Evolutionary conservation across 2,797 vertebrate genomes (phyloP).

Genomic region (Corythornis leucogaster): DNA sequence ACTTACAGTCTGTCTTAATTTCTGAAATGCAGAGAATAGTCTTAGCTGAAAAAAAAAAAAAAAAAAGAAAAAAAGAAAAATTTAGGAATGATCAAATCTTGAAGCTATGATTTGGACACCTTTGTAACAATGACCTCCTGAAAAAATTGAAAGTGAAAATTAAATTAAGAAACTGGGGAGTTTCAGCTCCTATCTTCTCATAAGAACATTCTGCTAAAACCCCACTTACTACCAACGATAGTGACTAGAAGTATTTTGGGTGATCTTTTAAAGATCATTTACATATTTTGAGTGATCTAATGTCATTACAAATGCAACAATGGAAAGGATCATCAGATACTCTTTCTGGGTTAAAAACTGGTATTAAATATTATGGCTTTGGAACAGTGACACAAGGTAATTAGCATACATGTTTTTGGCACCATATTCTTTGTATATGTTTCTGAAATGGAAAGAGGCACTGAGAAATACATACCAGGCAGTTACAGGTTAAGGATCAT

Average conservation of each 20-base stretch:
- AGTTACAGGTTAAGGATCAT: conserved; percentile 81
- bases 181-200: not conserved
- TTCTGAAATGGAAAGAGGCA: conserved; percentile 46
- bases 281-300: not conserved
- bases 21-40: not conserved
- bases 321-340: conserved; percentile 3
- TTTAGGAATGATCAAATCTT: not conserved
- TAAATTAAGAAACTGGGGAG: not conserved
- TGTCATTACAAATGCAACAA: conserved; percentile 20
- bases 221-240: not conserved
- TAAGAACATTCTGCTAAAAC: not conserved
- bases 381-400: conserved; percentile 4
- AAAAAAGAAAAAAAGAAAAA: not conserved
- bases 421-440: not conserved
- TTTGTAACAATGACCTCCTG: not conserved
- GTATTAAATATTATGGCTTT: conserved; percentile 46
- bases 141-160: not conserved
- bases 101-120: not conserved
- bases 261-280: not conserved
- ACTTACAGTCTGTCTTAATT: not conserved
- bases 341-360: conserved; percentile 7
- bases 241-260: not conserved
- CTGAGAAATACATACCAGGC: conserved; percentile 71
- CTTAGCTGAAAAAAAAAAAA: not conserved
- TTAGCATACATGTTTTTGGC: not conserved